Base-by-base conservation (phyloP, 1,140 invertebrate species). In the Chironomus striatipennis region DNA sequence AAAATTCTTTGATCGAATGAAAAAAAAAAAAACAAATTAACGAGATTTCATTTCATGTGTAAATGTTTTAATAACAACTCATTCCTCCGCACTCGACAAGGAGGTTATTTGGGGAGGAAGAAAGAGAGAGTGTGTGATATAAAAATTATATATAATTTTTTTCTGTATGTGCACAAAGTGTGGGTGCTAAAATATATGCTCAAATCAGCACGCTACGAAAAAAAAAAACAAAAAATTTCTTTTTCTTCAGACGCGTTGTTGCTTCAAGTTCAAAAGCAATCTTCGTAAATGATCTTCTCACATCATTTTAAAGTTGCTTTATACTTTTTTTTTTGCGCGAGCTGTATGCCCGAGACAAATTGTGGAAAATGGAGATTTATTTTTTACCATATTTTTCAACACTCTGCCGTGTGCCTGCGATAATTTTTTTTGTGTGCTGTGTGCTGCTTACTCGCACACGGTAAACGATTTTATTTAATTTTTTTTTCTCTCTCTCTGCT, bases 361-460 rank as follows among this genome's bases (percentile, higher is more conserved):
- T 70, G 65, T 70, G 65, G 47, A 70, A 70, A 70, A 70, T 70
- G 7, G 65, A 70, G 65, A 70, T 70, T 70, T 20, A 70, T 70
- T 20, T 67, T 70, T 70, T 70, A n/a, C 47, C 47, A 57, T 57
- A 70, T 70, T 70, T 21, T 21, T 20, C 65, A 70, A 70, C 17
- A 70, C 65, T 20, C 10, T 17, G 65, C 65, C 65, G 65, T 70
- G 65, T 70, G 65, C 65, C 65, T 70, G 65, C 65, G 65, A 70
- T 70, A 70, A 70, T 70, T 70, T 70, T 70, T 18, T 70, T 21
- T 34, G 47, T 57, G 47, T 57, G 47, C 10, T 34, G 24, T 5
- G 1, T 34, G 24, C 24, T n/a, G 24, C 24, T 34, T 5, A 34
- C 24, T 34, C 24, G n/a, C 65, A 70, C 65, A 21, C 20, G 9